Evolutionary conservation across 92 coral and sea anemone species (phyloP), one percentile per base, ranked within the genome.

Genomic region (Porites rus): DNA sequence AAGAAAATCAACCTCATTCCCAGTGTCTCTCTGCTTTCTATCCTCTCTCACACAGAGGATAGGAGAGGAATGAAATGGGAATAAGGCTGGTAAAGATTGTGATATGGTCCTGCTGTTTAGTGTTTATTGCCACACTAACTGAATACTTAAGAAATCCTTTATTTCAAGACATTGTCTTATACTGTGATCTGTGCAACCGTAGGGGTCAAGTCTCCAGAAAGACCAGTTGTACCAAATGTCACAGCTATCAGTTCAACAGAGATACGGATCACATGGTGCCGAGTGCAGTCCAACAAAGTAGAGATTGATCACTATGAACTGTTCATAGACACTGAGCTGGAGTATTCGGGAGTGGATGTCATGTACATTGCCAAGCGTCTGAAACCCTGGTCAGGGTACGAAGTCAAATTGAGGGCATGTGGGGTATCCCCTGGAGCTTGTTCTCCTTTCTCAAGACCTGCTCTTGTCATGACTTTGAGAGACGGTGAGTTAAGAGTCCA

Each of bases 341-440:
- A 97, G 91, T 97, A 97, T 72, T 95, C 96, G 52, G 99, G 99
- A 7, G 89, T 95, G 60, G 99, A 97, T 66, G 93, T 97, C 31
- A 90, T 95, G 89, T 97, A 97, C 68, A 84, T 92, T 19, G 99
- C 99, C 12, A 97, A 96, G 84, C 88, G 99, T 54, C 92, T 97
- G 6, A 97, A 90, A 63, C 95, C 97, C 1, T 93, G 94, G 92
- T 90, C 98, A 10, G 84, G 94, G 92, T 97, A 97, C 58, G 96
- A 97, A 72, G 92, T 97, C 21, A 97, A 97, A 77, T 93, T 97
- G 65, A 94, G 99, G 46, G 95, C 97, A 38, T 97, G 99, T 81
- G 94, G 95, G 38, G 91, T 95, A 46, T 91, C 89, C n/a, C 95
- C 97, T 7, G 92, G 93, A 25, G 77, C 95, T 0, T 97, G 99